A percentile compares a stretch with the other conserved stretches of the same genome.
phyloP scores from a whole-genome alignment of 2,797 vertebrate genomes.

The Octomys mimax region DNA sequence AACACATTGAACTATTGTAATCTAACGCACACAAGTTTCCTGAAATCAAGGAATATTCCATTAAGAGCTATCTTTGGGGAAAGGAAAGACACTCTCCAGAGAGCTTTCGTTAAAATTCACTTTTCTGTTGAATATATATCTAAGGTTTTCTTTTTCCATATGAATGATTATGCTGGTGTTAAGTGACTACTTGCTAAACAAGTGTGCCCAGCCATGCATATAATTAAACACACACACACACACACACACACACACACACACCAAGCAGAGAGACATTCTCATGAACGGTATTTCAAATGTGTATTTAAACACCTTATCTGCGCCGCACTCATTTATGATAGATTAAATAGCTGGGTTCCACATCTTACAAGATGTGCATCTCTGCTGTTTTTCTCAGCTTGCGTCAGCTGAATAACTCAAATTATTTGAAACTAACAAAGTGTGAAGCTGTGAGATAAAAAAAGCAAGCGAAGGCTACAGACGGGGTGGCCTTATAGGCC shows the following conservation, averaged over 20 bases:
- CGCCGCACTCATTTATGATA: conserved; percentile 57
- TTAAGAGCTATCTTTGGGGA: too few species aligned
- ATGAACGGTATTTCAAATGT: conserved; percentile 4
- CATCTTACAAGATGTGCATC: conserved; percentile 55
- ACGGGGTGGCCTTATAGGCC: background rate
- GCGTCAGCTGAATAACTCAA: conserved; percentile 55
- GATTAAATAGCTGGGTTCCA: conserved; percentile 57
- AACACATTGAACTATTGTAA: conserved; percentile 36
- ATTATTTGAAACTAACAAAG: conserved; percentile 62
- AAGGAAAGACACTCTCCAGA: background rate
- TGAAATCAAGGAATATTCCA: conserved; percentile 20
- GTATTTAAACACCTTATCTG: conserved; percentile 15
- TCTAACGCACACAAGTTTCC: conserved; percentile 11
- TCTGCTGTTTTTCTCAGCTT: conserved; percentile 53
- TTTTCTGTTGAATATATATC: background rate
- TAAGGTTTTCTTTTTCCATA: background rate
- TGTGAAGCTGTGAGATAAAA: conserved; percentile 63
- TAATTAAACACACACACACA: background rate
- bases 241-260: too few species aligned
- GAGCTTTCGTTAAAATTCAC: background rate
- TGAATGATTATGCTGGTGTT: conserved; percentile 7
- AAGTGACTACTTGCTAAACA: conserved; percentile 15
- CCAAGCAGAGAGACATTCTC: background rate
- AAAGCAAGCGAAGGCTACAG: conserved; percentile 63
- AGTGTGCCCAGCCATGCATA: background rate